phyloP scores from a whole-genome alignment of 2,888 invertebrate species.

The Lutraria lutraria region DNA sequence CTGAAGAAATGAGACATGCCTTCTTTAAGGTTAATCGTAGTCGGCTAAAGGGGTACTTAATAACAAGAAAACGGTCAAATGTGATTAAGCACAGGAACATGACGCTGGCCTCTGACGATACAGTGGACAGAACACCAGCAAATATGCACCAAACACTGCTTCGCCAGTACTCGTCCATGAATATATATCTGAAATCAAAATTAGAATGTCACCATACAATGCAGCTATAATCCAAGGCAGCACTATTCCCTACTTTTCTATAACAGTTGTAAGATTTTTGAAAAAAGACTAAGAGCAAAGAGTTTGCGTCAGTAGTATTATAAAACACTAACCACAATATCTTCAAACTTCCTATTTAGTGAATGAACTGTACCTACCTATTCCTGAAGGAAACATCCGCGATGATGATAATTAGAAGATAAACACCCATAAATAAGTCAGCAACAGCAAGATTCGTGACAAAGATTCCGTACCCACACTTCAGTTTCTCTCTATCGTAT shows the following conservation, averaged over 20 bases:
- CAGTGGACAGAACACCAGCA: background rate
- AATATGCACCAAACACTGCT: background rate
- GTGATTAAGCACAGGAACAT: background rate
- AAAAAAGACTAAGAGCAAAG: too few relatives aligned
- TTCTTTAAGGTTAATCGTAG: background rate
- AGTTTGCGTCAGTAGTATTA: too few relatives aligned
- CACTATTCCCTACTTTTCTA: too few relatives aligned
- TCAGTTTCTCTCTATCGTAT: conserved; percentile 71
- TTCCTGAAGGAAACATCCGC: conserved; percentile 68
- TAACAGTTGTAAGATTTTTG: too few relatives aligned
- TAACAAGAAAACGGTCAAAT: background rate
- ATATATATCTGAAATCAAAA: background rate
- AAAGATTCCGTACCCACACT: conserved; percentile 64
- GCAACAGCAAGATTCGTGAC: conserved; percentile 71
- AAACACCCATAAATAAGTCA: conserved; percentile 75
- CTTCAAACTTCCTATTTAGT: background rate
- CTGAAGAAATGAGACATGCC: background rate
- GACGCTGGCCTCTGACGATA: background rate
- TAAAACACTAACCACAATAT: too few relatives aligned
- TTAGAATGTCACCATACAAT: too few relatives aligned
- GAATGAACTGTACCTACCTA: background rate
- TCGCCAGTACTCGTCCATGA: background rate
- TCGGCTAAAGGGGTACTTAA: background rate
- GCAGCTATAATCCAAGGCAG: too few relatives aligned
- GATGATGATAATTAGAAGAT: conserved; percentile 68